Conservation (phyloP, 2,888 invertebrate genomes). For the Athetis lepigone region DNA sequence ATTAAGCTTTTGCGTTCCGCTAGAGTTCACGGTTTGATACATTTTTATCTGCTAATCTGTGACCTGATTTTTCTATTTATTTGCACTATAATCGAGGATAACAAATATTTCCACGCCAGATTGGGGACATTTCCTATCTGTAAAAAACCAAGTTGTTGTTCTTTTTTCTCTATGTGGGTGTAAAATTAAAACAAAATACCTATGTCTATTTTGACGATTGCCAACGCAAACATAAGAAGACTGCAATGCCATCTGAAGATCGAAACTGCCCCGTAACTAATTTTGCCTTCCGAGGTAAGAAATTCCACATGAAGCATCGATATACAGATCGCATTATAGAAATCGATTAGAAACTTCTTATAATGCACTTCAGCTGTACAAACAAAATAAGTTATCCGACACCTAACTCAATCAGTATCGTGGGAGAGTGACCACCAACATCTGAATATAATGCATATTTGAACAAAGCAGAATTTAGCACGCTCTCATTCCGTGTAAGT, state of each 20-base stretch:
- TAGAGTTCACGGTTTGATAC: constrained; percentile 44
- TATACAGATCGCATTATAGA: too few species aligned
- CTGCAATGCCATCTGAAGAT: too few species aligned
- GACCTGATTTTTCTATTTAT: constrained; percentile 40
- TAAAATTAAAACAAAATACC: too few species aligned
- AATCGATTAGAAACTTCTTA: not conserved
- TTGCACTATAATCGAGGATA: constrained; percentile 30
- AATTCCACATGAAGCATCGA: too few species aligned
- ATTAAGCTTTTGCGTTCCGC: constrained; percentile 21
- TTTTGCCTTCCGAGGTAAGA: too few species aligned
- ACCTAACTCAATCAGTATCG: not conserved
- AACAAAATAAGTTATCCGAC: not conserved
- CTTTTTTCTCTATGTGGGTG: not conserved
- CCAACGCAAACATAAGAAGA: not conserved
- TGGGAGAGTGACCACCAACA: not conserved
- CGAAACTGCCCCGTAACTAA: too few species aligned
- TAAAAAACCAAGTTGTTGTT: not conserved
- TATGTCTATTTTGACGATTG: too few species aligned
- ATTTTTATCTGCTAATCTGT: constrained; percentile 43
- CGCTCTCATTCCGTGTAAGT: constrained; percentile 45
- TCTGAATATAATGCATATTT: constrained; percentile 26
- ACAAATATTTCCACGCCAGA: constrained; percentile 26
- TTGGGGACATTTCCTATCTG: constrained; percentile 16
- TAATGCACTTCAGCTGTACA: not conserved
- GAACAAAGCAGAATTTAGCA: constrained; percentile 29